phyloP scores from a whole-genome alignment of 2,888 invertebrate species.

The Napeogenes inachia region DNA sequence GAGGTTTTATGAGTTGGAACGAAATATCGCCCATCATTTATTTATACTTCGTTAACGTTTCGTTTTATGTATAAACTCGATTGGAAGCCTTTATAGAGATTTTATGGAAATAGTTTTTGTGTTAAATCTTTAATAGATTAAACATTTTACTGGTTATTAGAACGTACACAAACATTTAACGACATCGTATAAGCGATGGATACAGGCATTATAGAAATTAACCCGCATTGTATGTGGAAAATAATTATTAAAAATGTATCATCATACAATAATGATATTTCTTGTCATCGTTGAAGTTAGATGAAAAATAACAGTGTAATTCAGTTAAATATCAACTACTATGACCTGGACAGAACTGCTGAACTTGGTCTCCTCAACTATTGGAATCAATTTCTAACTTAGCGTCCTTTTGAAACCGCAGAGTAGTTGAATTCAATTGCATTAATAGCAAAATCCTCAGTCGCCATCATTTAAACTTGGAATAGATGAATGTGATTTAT shows the following conservation, averaged over 20 bases:
- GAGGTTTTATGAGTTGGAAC: slow-evolving; percentile 22
- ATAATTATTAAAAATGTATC: too few relatives aligned
- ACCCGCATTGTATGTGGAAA: too few relatives aligned
- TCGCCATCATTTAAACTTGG: slow-evolving; percentile 21
- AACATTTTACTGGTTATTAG: slow-evolving; percentile 2
- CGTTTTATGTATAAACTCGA: slow-evolving; percentile 10
- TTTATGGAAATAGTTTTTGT: slow-evolving; percentile 8
- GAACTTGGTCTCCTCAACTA: slow-evolving; percentile 34
- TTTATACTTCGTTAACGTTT: slow-evolving; percentile 25
- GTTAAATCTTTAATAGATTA: slow-evolving; percentile 5
- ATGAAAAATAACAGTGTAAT: too few relatives aligned
- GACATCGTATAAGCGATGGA: neutral
- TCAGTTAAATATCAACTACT: slow-evolving; percentile 24
- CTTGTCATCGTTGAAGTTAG: too few relatives aligned
- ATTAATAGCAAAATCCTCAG: slow-evolving; percentile 35
- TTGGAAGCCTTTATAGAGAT: slow-evolving; percentile 17
- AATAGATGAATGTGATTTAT: slow-evolving; percentile 6
- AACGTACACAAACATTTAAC: neutral
- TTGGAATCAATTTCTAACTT: slow-evolving; percentile 39
- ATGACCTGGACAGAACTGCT: slow-evolving; percentile 31
- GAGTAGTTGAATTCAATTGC: slow-evolving; percentile 37
- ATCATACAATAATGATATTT: too few relatives aligned
- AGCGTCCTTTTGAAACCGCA: slow-evolving; percentile 34
- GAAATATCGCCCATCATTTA: slow-evolving; percentile 24
- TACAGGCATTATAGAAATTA: too few relatives aligned